Evolutionary conservation across 2,113 vertebrate species (phyloP).

Genomic region (Heloderma charlesbogerti): DNA sequence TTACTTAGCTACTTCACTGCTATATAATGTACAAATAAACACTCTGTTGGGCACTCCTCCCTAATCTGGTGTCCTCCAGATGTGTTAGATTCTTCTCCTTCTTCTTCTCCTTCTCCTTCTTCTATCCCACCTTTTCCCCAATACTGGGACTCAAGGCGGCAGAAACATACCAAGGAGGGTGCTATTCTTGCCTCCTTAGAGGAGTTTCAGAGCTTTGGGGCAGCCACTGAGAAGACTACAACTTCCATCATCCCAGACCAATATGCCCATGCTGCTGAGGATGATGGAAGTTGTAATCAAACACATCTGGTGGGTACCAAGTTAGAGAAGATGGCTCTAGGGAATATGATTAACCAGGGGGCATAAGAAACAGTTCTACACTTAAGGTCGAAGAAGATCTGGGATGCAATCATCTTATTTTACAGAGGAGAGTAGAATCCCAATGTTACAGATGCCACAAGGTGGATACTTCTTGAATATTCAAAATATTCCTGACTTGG

Average conservation of each 20-base stretch:
- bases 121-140: no score
- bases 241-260: not conserved
- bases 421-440: not conserved
- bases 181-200: no score
- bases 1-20: slow-evolving; percentile 24
- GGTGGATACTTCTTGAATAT: not conserved
- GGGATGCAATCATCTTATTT: not conserved
- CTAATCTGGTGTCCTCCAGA: not conserved
- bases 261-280: not conserved
- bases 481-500: not conserved
- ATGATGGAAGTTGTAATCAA: not conserved
- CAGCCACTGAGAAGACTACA: no score
- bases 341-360: not conserved
- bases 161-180: no score
- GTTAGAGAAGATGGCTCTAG: not conserved
- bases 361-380: not conserved
- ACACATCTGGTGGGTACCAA: not conserved
- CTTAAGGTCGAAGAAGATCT: not conserved
- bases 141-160: no score
- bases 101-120: no score
- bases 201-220: no score
- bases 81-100: no score
- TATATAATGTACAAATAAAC: not conserved
- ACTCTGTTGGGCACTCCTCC: no score
- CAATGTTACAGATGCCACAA: not conserved